Conservation (phyloP, 2,888 invertebrate genomes). For the Eupeodes latifasciatus region DNA sequence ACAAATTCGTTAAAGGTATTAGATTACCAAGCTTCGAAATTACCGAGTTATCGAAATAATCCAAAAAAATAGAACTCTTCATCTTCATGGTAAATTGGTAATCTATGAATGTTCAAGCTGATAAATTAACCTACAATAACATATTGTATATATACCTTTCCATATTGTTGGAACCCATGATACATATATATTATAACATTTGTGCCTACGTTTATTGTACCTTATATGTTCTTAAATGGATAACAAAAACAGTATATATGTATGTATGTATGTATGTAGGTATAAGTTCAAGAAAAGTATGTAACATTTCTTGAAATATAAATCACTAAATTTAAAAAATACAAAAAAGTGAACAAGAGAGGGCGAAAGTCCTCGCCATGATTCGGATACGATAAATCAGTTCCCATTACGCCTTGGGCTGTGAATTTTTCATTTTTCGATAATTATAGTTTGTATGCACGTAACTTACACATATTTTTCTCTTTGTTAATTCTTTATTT, state of each 20-base stretch:
- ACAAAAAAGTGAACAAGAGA: constrained; percentile 67
- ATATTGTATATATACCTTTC: neutral
- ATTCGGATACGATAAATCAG: constrained; percentile 80
- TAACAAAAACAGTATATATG: neutral
- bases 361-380: constrained; percentile 75
- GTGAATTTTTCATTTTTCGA: constrained; percentile 80
- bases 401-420: constrained; percentile 80
- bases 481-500: constrained; percentile 73
- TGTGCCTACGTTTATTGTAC: neutral
- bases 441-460: constrained; percentile 79
- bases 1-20: neutral
- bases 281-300: neutral
- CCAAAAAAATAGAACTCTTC: neutral
- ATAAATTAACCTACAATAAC: constrained; percentile 8
- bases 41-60: neutral
- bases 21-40: neutral
- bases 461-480: constrained; percentile 76
- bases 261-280: neutral
- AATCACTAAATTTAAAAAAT: constrained; percentile 61
- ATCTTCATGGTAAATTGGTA: neutral
- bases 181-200: neutral
- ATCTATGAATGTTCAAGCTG: neutral
- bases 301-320: constrained; percentile 71
- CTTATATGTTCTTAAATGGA: neutral
- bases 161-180: neutral